phyloP scores from a whole-genome alignment of 2,113 vertebrate genomes.

The Hemiscyllium ocellatum region DNA sequence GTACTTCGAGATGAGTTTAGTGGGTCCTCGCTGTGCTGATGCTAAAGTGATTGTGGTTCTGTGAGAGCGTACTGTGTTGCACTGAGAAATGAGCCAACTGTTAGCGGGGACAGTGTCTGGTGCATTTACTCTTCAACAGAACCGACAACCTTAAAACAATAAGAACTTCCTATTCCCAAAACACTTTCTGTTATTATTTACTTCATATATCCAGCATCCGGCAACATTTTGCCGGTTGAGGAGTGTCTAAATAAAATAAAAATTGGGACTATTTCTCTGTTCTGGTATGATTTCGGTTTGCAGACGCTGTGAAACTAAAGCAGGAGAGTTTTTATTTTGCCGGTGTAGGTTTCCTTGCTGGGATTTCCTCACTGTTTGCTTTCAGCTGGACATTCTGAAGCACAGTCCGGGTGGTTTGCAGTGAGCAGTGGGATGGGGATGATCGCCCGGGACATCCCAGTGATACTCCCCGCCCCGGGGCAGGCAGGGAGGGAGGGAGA shows the following conservation, averaged over 20 bases:
- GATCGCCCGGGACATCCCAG: no score
- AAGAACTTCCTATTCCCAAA: background rate
- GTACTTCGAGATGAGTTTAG: background rate
- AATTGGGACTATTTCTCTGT: background rate
- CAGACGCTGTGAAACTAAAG: background rate
- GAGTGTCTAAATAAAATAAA: background rate
- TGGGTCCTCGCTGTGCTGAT: background rate
- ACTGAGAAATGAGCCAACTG: background rate
- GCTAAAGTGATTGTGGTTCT: no score
- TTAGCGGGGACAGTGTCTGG: background rate
- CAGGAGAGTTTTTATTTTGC: background rate
- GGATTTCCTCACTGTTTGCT: background rate
- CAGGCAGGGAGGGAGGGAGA: no score
- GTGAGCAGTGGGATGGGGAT: background rate
- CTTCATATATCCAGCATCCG: no score
- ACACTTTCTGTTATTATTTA: no score
- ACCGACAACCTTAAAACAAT: background rate
- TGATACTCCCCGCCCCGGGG: no score
- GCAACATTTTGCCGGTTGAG: background rate
- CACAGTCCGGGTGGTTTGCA: background rate
- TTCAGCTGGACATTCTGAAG: no score
- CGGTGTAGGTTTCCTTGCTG: background rate
- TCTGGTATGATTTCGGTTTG: background rate
- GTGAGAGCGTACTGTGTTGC: background rate
- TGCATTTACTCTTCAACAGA: background rate